Base-by-base conservation (phyloP, 2,888 invertebrate species). In the Synanthedon andrenaeformis region DNA sequence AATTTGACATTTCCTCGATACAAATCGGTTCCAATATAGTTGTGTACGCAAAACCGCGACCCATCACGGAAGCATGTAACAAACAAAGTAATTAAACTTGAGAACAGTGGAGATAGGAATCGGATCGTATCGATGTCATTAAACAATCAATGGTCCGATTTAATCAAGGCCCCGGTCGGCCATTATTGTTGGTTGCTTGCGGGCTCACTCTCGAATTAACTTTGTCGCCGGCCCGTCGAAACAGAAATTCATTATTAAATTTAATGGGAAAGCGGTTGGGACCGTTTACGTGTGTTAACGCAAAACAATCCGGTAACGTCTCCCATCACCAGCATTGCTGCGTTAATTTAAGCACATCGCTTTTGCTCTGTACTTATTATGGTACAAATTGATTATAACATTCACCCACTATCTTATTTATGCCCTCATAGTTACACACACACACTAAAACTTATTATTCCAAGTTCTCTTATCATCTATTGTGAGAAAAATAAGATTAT, bases 71-170 rank as follows among this genome's bases (percentile, higher is more conserved):
- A 45, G 42, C 52, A 28, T 51, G 54, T 52, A 19, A 53, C 63
- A 63, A 63, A 63, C 62, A 63, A 62, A 63, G 58, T 60, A 60
- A 69, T 66, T 62, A 65, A 63, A 61, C 58, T 49, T 55, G 50
- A 53, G 59, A 59, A 54, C 57, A 54, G 53, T 54, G 55, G 55
- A 58, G 60, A 58, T 54, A 54, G 56, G 55, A 58, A 59, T 58
- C 59, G 54, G 58, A 59, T 64, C 57, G 50, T 53, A 59, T 61
- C 63, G 61, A 56, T 57, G 58, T 61, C 63, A 64, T 69, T 68
- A 66, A 69, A 65, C 68, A 71, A 70, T 73, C 72, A 71, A 74
- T 72, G 68, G 65, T 53, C 58, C 66, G 64, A 64, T 67, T 65
- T 63, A 59, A 59, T 59, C 56, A 45, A 54, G 51, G 55, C 28